These are phyloP conservation scores for Hirtodrosophila cameraria DNA, from an alignment of 2,888 invertebrate species.

Conservation along the genomic window DNA sequence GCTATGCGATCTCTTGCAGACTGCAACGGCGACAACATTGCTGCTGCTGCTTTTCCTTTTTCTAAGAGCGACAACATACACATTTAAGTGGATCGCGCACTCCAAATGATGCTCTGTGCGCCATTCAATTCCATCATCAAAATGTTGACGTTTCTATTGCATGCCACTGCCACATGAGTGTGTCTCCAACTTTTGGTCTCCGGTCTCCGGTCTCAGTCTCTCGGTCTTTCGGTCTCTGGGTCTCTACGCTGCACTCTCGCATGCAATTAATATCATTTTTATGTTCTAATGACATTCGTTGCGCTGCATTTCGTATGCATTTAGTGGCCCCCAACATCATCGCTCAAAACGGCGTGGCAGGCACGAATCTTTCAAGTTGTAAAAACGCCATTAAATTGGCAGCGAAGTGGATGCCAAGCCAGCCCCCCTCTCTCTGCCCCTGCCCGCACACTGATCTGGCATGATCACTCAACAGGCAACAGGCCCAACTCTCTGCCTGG, in stretches of 20 bases:
- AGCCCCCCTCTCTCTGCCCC: conserved; percentile 2
- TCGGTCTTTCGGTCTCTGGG: conserved; percentile 10
- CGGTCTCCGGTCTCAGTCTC: neutral
- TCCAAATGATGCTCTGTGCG: conserved; percentile 24
- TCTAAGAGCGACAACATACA: conserved; percentile 19
- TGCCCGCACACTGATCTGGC: conserved; percentile 35
- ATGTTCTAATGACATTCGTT: conserved; percentile 82
- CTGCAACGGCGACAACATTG: conserved; percentile 26
- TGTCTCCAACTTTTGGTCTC: conserved; percentile 18
- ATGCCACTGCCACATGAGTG: conserved; percentile 30
- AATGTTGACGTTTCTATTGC: conserved; percentile 76
- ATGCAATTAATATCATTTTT: conserved; percentile 81
- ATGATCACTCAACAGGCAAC: conserved; percentile 63
- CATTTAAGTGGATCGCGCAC: conserved; percentile 54
- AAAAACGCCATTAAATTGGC: conserved; percentile 83
- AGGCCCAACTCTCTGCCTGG: conserved; percentile 33
- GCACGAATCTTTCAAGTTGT: conserved; percentile 83
- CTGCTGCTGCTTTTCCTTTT: conserved; percentile 15
- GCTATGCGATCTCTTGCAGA: conserved; percentile 59
- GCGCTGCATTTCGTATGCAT: conserved; percentile 81
- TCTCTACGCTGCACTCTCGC: conserved; percentile 61
- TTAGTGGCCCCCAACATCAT: conserved; percentile 69
- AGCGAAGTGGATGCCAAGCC: conserved; percentile 71
- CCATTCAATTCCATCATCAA: conserved; percentile 62
- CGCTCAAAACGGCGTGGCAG: conserved; percentile 76